Conservation (phyloP, 2,113 vertebrate genomes). For the Cercopithecus mona region DNA sequence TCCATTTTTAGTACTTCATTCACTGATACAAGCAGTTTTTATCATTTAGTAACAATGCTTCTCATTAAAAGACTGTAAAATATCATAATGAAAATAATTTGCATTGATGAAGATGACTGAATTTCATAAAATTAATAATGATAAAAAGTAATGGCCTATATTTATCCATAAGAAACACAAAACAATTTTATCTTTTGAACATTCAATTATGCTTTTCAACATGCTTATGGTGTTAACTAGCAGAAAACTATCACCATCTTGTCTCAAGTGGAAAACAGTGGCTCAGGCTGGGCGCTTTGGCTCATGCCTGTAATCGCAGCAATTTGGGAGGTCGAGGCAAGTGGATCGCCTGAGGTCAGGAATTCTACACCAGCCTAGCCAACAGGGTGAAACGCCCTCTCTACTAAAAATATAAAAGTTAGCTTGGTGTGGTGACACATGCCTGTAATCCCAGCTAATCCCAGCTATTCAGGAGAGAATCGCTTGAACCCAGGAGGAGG, state of each 20-base stretch:
- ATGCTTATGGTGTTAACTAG: background rate
- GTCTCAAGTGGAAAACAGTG: background rate
- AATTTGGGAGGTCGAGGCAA: too few relatives aligned
- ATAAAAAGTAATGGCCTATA: conserved; percentile 31
- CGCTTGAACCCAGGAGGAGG: too few relatives aligned
- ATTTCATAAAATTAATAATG: conserved; percentile 50
- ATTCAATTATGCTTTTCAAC: conserved; percentile 16
- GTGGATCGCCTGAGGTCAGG: too few relatives aligned
- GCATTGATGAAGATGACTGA: conserved; percentile 34
- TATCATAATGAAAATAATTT: conserved; percentile 41
- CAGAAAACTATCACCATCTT: background rate
- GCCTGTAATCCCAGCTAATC: too few relatives aligned
- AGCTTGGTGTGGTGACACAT: too few relatives aligned
- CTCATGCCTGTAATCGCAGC: too few relatives aligned
- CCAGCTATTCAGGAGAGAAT: too few relatives aligned
- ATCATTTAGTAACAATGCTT: conserved; percentile 44
- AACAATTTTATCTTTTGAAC: conserved; percentile 38
- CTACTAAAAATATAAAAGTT: too few relatives aligned
- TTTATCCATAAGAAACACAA: conserved; percentile 35
- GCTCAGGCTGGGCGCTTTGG: background rate
- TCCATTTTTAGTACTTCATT: conserved; percentile 43
- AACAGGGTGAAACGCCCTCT: too few relatives aligned
- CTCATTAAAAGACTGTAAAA: conserved; percentile 58
- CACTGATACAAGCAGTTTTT: conserved; percentile 41
- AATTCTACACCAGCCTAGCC: too few relatives aligned